Conservation (phyloP, 2,797 vertebrate species). For the Antrozous pallidus region DNA sequence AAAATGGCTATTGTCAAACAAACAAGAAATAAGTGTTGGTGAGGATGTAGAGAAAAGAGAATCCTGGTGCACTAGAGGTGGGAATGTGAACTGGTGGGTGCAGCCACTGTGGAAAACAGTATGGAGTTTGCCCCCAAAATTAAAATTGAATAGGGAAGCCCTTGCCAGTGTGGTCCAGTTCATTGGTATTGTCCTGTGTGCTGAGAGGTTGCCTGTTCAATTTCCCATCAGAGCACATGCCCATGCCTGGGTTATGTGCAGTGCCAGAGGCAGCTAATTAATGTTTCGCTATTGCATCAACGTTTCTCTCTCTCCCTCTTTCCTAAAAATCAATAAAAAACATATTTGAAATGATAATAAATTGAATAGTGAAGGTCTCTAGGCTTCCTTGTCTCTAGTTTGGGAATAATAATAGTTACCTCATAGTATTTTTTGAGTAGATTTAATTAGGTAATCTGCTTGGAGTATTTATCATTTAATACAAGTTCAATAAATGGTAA, state of each 20-base stretch:
- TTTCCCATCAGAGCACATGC: no score
- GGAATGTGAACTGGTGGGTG: background rate
- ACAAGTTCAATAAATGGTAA: background rate
- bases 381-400: background rate
- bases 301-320: no score
- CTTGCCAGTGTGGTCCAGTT: no score
- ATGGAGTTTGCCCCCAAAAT: background rate
- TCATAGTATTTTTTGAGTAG: background rate
- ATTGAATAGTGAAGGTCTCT: background rate
- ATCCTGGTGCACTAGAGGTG: background rate
- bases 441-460: background rate
- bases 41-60: background rate
- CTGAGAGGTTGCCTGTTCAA: no score
- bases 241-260: no score
- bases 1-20: background rate
- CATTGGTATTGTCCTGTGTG: no score
- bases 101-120: background rate
- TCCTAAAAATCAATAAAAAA: no score
- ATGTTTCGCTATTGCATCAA: no score
- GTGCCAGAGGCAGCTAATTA: no score
- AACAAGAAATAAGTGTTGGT: background rate
- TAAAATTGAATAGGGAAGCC: background rate
- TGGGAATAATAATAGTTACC: background rate
- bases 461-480: background rate
- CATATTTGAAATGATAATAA: no score